A percentile compares a stretch with the other conserved stretches of the same genome.
Evolutionary conservation across 2,888 invertebrate species (phyloP).

Genomic region (Cyaniris semiargus): DNA sequence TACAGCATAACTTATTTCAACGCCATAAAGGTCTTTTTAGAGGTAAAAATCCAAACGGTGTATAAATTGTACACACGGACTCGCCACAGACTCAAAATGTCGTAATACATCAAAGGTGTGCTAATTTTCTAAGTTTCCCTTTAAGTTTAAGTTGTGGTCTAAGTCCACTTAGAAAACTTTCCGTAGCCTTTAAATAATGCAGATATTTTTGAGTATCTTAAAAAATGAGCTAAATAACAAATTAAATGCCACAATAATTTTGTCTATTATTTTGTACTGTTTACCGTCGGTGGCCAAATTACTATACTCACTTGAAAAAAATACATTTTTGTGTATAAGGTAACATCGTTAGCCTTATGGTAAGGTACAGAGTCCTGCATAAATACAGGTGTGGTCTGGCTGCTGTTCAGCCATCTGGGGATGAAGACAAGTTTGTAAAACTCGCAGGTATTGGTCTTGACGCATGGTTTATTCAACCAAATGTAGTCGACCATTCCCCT

Average conservation of each 20-base stretch:
- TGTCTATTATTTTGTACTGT: too few species aligned
- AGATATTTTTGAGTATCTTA: not conserved
- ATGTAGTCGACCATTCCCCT: too few species aligned
- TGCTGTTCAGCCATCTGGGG: too few species aligned
- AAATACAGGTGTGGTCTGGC: too few species aligned
- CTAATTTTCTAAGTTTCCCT: slow-evolving; percentile 15
- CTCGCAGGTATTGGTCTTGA: too few species aligned
- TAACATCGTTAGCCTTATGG: too few species aligned
- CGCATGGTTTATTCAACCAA: too few species aligned
- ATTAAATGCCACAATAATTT: not conserved
- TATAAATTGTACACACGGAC: not conserved
- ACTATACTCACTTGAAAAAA: too few species aligned
- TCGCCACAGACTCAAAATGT: not conserved
- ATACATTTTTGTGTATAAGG: too few species aligned
- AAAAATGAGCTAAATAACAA: not conserved
- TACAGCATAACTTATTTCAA: not conserved
- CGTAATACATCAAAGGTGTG: slow-evolving; percentile 10
- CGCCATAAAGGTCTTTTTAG: not conserved
- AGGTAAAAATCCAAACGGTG: not conserved
- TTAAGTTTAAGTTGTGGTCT: not conserved
- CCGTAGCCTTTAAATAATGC: not conserved
- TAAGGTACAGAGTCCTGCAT: too few species aligned
- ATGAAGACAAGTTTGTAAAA: too few species aligned
- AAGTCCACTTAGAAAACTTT: not conserved
- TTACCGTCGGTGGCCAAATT: too few species aligned